phyloP scores from a whole-genome alignment of 2,888 invertebrate species.

The Oxystoma pomonae region DNA sequence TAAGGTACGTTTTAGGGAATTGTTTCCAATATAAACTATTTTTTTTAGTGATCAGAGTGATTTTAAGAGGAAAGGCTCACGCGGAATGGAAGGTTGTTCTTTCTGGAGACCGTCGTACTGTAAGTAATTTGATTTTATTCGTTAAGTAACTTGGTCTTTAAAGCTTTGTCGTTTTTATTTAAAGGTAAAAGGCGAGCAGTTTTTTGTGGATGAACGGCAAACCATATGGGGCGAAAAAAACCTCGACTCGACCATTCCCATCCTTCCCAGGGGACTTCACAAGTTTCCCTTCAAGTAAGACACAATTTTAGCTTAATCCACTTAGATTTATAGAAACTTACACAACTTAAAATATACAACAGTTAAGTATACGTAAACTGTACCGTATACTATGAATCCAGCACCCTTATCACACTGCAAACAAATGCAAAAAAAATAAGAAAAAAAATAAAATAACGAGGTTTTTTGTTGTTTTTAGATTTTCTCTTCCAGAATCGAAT shows the following conservation, averaged over 20 bases:
- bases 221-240: slow-evolving; percentile 72
- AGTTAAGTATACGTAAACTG: no score
- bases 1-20: no score
- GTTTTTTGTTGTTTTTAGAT: no score
- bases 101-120: slow-evolving; percentile 67
- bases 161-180: slow-evolving; percentile 3
- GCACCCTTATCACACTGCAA: no score
- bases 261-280: slow-evolving; percentile 67
- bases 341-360: no score
- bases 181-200: slow-evolving; percentile 64
- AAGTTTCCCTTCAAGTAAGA: slow-evolving; percentile 57
- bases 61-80: slow-evolving; percentile 69
- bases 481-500: slow-evolving; percentile 67
- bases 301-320: no score
- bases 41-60: slow-evolving; percentile 58
- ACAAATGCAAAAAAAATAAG: no score
- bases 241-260: slow-evolving; percentile 58
- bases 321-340: no score
- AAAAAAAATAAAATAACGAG: no score
- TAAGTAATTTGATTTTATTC: slow-evolving; percentile 40
- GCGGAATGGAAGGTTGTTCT: slow-evolving; percentile 73
- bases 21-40: no score
- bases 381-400: no score
- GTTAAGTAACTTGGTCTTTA: neutral
- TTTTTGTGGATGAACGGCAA: slow-evolving; percentile 68